Conservation (phyloP, 2,113 vertebrate genomes). For the Verasper variegatus region DNA sequence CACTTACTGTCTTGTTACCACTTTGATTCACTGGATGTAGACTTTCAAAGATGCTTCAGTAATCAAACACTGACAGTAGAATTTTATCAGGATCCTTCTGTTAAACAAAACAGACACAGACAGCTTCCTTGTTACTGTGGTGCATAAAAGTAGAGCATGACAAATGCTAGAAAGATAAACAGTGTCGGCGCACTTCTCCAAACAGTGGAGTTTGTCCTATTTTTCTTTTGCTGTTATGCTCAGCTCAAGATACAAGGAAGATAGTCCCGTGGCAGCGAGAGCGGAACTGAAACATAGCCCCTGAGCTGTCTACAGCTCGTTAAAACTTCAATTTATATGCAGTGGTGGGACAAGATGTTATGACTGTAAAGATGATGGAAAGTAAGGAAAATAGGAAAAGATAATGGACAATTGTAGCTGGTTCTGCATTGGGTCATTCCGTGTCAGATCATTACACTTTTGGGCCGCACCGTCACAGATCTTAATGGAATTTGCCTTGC, state of each 20-base stretch:
- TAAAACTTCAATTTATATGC: neutral
- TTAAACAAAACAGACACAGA: neutral
- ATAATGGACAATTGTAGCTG: neutral
- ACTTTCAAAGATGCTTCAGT: neutral
- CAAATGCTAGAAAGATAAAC: slow-evolving; percentile 9
- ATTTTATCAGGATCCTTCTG: neutral
- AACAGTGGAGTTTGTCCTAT: slow-evolving; percentile 22
- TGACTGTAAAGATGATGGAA: neutral
- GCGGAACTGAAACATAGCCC: slow-evolving; percentile 14
- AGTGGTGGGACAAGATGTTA: neutral
- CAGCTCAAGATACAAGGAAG: slow-evolving; percentile 15
- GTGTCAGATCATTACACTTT: neutral
- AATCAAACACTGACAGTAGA: neutral
- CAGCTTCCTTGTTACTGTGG: neutral
- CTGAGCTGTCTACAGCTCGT: neutral
- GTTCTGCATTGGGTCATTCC: neutral
- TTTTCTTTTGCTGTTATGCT: slow-evolving; percentile 16
- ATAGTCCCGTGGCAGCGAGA: slow-evolving; percentile 10
- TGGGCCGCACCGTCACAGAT: too few species aligned
- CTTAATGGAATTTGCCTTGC: too few species aligned
- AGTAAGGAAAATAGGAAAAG: neutral
- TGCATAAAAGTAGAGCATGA: neutral
- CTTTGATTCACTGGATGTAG: neutral
- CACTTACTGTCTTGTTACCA: neutral
- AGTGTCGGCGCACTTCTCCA: slow-evolving; percentile 4